Conservation (phyloP, 2,797 vertebrate genomes). For the Champsocephalus gunnari region DNA sequence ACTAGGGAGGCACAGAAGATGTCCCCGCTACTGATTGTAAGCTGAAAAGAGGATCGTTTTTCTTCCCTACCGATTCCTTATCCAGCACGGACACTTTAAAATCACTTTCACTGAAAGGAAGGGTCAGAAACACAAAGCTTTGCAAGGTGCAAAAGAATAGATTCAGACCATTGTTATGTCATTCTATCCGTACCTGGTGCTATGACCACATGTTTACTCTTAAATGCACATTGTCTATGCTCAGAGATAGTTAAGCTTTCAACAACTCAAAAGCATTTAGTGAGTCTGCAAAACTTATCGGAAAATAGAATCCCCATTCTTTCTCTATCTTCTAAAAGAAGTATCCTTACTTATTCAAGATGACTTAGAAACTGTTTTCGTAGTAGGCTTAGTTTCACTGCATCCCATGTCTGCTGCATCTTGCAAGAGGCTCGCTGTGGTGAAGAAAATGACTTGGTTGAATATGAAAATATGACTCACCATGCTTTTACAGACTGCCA, state of each 20-base stretch:
- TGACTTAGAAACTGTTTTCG: constrained; percentile 17
- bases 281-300: background rate
- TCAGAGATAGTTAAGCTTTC: background rate
- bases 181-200: constrained; percentile 3
- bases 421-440: constrained; percentile 32
- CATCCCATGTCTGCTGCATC: constrained; percentile 32
- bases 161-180: too few species aligned
- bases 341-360: constrained; percentile 4
- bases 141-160: background rate
- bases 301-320: background rate
- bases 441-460: constrained; percentile 41
- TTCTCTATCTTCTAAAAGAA: constrained; percentile 5
- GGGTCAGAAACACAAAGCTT: background rate
- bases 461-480: constrained; percentile 62
- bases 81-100: constrained; percentile 19
- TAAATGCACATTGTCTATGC: background rate
- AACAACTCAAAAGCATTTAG: background rate
- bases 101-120: constrained; percentile 8
- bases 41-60: constrained; percentile 43
- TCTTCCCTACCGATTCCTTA: background rate
- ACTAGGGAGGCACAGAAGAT: constrained; percentile 95
- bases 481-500: constrained; percentile 23
- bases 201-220: constrained; percentile 3
- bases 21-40: constrained; percentile 91
- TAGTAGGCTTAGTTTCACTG: constrained; percentile 23